Percentiles rank a stretch among this genome's conserved stretches.
Evolutionary conservation across 2,888 invertebrate species (phyloP).

Genomic region (Hyalella azteca): DNA sequence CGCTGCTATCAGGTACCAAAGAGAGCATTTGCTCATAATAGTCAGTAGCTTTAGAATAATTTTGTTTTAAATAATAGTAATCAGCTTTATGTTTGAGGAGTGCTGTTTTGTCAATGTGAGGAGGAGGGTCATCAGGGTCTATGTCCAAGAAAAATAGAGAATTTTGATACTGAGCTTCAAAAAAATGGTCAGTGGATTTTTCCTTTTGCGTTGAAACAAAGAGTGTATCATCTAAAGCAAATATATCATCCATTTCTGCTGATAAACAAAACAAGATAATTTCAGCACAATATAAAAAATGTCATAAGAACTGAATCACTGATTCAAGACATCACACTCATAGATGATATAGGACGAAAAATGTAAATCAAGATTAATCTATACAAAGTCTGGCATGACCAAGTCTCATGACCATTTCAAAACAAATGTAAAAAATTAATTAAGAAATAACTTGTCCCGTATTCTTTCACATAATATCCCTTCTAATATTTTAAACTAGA

Average conservation of each 20-base stretch:
- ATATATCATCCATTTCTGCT: background rate
- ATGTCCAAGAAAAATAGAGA: background rate
- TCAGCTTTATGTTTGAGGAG: slow-evolving; percentile 45
- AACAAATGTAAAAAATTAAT: no score
- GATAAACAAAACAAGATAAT: no score
- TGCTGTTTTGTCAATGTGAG: background rate
- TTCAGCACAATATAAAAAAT: no score
- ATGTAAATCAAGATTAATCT: no score
- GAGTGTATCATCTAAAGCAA: background rate
- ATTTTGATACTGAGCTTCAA: background rate
- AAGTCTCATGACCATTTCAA: no score
- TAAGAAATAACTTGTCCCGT: no score
- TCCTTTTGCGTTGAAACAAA: background rate
- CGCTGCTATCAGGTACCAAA: slow-evolving; percentile 38
- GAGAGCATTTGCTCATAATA: slow-evolving; percentile 43
- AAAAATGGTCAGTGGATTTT: background rate
- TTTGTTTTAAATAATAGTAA: slow-evolving; percentile 42
- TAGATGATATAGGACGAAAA: no score
- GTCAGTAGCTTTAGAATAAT: slow-evolving; percentile 36
- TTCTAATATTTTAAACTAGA: no score
- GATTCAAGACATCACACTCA: no score
- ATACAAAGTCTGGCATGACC: no score
- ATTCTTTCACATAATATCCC: no score
- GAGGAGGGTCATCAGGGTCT: background rate
- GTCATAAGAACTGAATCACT: no score